Conservation (phyloP, 2,797 vertebrate genomes). For the Caiman crocodilus region DNA sequence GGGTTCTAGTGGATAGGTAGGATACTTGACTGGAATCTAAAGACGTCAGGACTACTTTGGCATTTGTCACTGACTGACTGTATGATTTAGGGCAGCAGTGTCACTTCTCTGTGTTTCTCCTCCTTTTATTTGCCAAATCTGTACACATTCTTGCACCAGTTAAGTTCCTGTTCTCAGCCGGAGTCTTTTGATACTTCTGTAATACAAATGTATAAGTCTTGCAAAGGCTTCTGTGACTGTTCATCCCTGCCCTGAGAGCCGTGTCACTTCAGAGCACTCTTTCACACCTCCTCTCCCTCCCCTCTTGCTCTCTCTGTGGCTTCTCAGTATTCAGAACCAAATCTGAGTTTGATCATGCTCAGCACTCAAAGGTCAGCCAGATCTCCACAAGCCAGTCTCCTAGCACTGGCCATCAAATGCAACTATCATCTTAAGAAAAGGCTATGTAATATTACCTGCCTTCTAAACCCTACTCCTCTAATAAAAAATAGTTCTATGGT, state of each 20-base stretch:
- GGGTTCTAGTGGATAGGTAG: neutral
- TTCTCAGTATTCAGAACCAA: neutral
- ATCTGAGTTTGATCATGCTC: neutral
- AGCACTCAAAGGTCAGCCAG: neutral
- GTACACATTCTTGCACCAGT: neutral
- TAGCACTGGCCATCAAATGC: neutral
- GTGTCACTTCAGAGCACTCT: neutral
- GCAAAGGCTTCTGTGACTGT: neutral
- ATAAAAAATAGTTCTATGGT: neutral
- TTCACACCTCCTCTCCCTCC: neutral
- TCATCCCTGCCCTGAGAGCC: neutral
- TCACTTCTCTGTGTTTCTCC: neutral
- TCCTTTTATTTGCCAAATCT: neutral
- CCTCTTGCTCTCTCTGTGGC: neutral
- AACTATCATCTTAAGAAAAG: neutral
- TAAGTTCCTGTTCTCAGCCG: neutral
- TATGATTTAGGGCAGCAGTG: neutral
- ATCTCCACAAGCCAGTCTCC: neutral
- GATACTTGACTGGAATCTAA: neutral
- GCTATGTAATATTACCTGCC: neutral
- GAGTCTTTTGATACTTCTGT: neutral
- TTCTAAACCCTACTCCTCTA: neutral
- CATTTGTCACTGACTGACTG: neutral
- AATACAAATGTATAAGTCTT: neutral
- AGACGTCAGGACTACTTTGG: neutral